phyloP scores from a whole-genome alignment of 2,888 invertebrate genomes.

The Exephanes ischioxanthus region DNA sequence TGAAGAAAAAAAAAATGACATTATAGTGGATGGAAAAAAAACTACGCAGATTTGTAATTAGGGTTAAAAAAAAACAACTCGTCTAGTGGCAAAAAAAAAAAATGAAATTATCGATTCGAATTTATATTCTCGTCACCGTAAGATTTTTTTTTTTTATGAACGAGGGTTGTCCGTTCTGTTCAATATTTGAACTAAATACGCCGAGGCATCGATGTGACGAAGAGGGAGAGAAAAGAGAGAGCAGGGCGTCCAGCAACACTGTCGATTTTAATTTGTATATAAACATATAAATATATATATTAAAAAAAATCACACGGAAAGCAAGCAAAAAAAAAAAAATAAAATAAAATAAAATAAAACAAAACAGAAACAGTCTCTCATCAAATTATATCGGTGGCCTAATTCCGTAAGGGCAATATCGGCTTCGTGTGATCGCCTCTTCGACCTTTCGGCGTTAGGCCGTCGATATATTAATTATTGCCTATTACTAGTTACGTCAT shows the following conservation, averaged over 20 bases:
- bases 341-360: conserved; percentile 60
- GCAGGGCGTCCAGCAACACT: conserved; percentile 64
- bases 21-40: conserved; percentile 15
- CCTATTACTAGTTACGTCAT: conserved; percentile 78
- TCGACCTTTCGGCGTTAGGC: too few species aligned
- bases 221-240: not conserved
- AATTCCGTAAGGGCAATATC: too few species aligned
- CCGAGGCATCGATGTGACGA: conserved; percentile 65
- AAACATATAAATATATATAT: conserved; percentile 53
- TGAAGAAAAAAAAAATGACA: conserved; percentile 59
- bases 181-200: conserved; percentile 77
- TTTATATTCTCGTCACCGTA: conserved; percentile 52
- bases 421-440: too few species aligned
- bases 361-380: conserved; percentile 59
- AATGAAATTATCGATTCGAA: conserved; percentile 44
- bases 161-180: conserved; percentile 73
- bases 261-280: conserved; percentile 75
- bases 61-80: conserved; percentile 43
- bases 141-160: conserved; percentile 13
- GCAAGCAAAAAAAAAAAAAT: conserved; percentile 49
- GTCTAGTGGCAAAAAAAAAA: conserved; percentile 36
- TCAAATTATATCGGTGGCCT: conserved; percentile 61
- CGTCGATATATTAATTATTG: conserved; percentile 76
- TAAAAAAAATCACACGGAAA: too few species aligned
- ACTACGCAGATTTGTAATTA: conserved; percentile 45